Conservation (phyloP, 2,888 invertebrate genomes). For the Rhamphomyia laevipes region DNA sequence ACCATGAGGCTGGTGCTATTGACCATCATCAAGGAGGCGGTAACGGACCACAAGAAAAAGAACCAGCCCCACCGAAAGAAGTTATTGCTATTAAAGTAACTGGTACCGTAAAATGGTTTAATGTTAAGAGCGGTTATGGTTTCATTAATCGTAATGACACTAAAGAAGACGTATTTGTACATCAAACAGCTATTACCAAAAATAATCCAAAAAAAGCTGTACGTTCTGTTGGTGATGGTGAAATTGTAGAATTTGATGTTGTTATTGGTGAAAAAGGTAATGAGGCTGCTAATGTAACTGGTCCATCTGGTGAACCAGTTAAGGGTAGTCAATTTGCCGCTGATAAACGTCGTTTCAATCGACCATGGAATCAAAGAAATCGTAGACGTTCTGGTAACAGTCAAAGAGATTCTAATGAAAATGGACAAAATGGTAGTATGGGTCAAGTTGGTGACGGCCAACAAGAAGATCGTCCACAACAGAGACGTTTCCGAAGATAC, state of each 20-base stretch:
- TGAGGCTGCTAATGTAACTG: constrained; percentile 97
- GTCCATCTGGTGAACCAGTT: constrained; percentile 88
- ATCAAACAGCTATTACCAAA: constrained; percentile 90
- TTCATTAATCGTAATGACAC: constrained; percentile 98
- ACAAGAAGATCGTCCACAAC: neutral
- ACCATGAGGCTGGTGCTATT: neutral
- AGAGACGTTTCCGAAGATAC: constrained; percentile 40
- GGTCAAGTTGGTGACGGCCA: constrained; percentile 24
- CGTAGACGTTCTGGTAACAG: constrained; percentile 40
- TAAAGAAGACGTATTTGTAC: constrained; percentile 99
- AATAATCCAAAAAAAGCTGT: constrained; percentile 98
- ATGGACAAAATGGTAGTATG: constrained; percentile 22
- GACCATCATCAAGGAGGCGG: neutral
- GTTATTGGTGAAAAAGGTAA: constrained; percentile 94
- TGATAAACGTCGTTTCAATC: constrained; percentile 59
- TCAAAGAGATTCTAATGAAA: constrained; percentile 18
- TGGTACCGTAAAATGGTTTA: constrained; percentile 99
- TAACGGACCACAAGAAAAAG: neutral
- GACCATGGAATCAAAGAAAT: constrained; percentile 41
- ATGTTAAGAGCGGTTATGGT: constrained; percentile 95
- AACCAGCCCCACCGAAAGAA: constrained; percentile 6
- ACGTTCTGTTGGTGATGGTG: constrained; percentile 96
- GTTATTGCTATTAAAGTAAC: constrained; percentile 85
- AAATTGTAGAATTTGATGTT: constrained; percentile 96
- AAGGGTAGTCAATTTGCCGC: constrained; percentile 96